phyloP scores from a whole-genome alignment of 2,888 invertebrate species.

The Chesias legatella region DNA sequence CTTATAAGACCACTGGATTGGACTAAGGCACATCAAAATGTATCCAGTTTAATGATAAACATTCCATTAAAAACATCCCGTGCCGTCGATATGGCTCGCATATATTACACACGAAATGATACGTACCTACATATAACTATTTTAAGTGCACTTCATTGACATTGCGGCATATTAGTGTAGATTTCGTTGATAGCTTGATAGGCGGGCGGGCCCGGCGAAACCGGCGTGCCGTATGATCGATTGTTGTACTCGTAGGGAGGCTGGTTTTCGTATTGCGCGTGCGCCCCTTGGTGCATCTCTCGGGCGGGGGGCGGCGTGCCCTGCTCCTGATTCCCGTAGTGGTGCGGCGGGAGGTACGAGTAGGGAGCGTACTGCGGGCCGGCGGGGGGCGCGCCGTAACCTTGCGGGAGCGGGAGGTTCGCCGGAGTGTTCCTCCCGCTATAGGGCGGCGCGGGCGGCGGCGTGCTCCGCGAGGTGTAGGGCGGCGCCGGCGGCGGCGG shows the following conservation, averaged over 20 bases:
- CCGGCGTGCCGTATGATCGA: slow-evolving; percentile 26
- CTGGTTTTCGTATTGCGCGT: slow-evolving; percentile 17
- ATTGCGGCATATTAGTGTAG: slow-evolving; percentile 45
- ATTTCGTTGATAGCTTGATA: slow-evolving; percentile 59
- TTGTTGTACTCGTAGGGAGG: slow-evolving; percentile 19
- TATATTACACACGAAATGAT: slow-evolving; percentile 1
- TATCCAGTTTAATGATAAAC: neutral
- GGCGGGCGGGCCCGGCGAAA: slow-evolving; percentile 65
- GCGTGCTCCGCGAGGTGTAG: slow-evolving; percentile 62
- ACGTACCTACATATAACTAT: too few species aligned
- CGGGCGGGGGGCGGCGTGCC: slow-evolving; percentile 7
- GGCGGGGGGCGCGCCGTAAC: slow-evolving; percentile 9
- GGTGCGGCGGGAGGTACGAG: slow-evolving; percentile 8
- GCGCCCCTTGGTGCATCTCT: neutral
- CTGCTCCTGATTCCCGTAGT: slow-evolving; percentile 2
- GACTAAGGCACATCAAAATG: slow-evolving; percentile 13
- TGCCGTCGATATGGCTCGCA: slow-evolving; percentile 7
- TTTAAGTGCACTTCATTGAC: slow-evolving; percentile 17
- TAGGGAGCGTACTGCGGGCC: slow-evolving; percentile 19
- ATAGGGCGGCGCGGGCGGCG: slow-evolving; percentile 48
- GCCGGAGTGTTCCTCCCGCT: slow-evolving; percentile 10
- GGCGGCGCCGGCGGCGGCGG: slow-evolving; percentile 69
- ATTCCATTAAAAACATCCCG: slow-evolving; percentile 1
- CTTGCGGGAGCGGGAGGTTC: slow-evolving; percentile 9
- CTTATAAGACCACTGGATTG: slow-evolving; percentile 11